Evolutionary conservation across 2,888 invertebrate species (phyloP).

Genomic region (Alentia gelatinosa): DNA sequence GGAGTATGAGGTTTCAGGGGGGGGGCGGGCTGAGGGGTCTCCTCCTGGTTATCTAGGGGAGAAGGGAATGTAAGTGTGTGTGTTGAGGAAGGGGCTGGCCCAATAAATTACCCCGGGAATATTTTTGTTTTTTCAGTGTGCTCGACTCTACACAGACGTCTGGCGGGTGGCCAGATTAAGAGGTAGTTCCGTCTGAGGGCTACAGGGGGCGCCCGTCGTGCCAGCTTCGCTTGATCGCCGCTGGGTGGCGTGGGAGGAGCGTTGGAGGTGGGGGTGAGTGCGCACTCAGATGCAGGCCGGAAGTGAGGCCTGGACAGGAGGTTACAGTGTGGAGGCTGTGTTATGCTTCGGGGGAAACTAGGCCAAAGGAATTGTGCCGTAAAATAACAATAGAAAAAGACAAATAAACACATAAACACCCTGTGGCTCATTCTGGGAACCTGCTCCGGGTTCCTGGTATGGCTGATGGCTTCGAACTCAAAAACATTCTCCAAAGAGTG

Average conservation of each 20-base stretch:
- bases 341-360: background rate
- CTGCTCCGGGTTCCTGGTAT: no score
- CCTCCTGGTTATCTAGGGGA: no score
- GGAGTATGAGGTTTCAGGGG: no score
- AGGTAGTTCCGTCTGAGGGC: background rate
- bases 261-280: background rate
- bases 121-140: background rate
- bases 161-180: constrained; percentile 2
- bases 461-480: no score
- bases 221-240: constrained; percentile 1
- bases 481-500: no score
- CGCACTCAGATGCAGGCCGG: background rate
- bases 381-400: no score
- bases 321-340: background rate
- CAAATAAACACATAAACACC: no score
- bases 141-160: background rate
- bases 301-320: background rate
- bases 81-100: no score
- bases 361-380: no score
- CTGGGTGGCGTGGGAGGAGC: constrained; percentile 1
- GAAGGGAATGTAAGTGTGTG: no score
- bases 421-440: no score
- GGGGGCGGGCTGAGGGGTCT: no score
- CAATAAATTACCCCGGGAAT: background rate
- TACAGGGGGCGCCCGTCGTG: background rate